A percentile compares a stretch with the other conserved stretches of the same genome.
These are phyloP conservation scores for Drosophila sp. DNA, from an alignment of 1,140 invertebrate species.

Conservation along the genomic window DNA sequence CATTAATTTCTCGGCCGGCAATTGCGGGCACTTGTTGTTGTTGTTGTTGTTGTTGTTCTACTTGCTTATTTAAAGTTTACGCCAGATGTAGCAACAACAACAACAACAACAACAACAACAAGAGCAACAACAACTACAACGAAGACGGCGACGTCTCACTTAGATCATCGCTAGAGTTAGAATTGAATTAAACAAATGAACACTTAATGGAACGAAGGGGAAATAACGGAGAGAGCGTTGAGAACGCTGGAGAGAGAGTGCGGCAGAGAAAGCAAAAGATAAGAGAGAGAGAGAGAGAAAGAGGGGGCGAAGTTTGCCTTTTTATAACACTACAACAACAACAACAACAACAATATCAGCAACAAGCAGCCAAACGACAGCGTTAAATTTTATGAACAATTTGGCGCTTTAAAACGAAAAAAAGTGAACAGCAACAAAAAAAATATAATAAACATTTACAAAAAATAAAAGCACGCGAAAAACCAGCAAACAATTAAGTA, in stretches of 20 bases:
- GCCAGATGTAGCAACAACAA: constrained; percentile 64
- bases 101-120: constrained; percentile 42
- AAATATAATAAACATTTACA: constrained; percentile 19
- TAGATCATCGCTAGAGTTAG: constrained; percentile 82
- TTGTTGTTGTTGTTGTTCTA: constrained; percentile 23
- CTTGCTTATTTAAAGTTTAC: constrained; percentile 52
- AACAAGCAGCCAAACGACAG: constrained; percentile 39
- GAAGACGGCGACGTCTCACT: constrained; percentile 70
- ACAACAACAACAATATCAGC: constrained; percentile 17
- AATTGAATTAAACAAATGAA: constrained; percentile 77
- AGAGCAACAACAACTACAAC: constrained; percentile 48
- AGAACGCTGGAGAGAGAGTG: background rate
- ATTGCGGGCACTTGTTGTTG: constrained; percentile 37
- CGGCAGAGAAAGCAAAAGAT: background rate
- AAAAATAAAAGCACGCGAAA: constrained; percentile 1
- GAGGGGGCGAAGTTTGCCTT: constrained; percentile 19
- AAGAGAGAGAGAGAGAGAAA: background rate
- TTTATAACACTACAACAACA: constrained; percentile 21
- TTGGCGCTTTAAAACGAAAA: constrained; percentile 59
- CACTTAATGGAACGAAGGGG: constrained; percentile 21
- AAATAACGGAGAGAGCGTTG: background rate
- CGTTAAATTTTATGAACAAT: constrained; percentile 50
- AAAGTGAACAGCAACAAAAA: constrained; percentile 60
- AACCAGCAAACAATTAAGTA: background rate
- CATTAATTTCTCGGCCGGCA: constrained; percentile 68